Conservation (phyloP, 2,888 invertebrate species). For the Gryllus longicercus region DNA sequence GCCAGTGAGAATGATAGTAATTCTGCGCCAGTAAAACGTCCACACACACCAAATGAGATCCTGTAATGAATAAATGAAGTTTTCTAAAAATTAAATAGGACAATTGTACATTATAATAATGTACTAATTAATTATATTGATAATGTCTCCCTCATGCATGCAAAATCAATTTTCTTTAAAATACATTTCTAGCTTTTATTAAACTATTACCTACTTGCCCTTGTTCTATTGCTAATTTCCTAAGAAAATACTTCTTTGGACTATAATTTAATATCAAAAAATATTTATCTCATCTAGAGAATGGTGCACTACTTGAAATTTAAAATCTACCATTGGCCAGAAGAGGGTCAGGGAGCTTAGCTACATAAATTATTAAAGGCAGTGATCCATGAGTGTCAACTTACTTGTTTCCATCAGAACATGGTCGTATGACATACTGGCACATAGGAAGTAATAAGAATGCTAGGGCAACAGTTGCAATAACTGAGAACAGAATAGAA, state of each 20-base stretch:
- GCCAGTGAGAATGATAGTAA: constrained; percentile 88
- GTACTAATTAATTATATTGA: no score
- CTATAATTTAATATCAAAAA: no score
- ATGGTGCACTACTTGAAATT: no score
- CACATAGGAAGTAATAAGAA: constrained; percentile 96
- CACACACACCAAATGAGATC: constrained; percentile 87
- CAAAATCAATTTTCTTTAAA: not conserved
- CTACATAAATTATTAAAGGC: not conserved
- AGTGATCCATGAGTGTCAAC: constrained; percentile 30
- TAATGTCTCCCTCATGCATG: no score
- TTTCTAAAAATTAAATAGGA: no score
- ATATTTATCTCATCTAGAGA: no score
- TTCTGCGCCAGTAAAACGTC: constrained; percentile 91
- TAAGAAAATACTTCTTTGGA: no score
- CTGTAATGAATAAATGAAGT: constrained; percentile 43
- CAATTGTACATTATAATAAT: no score
- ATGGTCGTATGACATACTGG: constrained; percentile 86
- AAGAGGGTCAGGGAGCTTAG: not conserved
- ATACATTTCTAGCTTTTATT: no score
- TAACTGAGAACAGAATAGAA: constrained; percentile 59
- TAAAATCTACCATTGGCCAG: no score
- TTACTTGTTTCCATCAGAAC: constrained; percentile 73
- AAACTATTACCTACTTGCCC: no score
- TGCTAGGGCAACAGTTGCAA: constrained; percentile 94
- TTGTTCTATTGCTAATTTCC: no score